phyloP scores from a whole-genome alignment of 2,113 vertebrate genomes.

The Megaceryle maxima region DNA sequence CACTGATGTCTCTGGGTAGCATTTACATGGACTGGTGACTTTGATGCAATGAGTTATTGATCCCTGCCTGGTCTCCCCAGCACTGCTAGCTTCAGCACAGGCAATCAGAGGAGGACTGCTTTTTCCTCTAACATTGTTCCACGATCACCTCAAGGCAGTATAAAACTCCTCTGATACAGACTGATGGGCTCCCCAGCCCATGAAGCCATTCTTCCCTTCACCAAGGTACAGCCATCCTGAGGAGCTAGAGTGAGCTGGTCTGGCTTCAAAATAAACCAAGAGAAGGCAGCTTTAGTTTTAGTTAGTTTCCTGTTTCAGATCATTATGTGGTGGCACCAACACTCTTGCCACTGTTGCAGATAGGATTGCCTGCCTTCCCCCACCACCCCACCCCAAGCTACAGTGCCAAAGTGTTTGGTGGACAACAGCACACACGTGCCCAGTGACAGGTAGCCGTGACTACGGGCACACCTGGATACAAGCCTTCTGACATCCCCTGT shows the following conservation, averaged over 20 bases:
- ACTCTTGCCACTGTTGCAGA: not conserved
- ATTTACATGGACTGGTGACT: not conserved
- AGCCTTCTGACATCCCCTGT: not conserved
- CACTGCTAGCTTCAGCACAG: not conserved
- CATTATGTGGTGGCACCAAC: not conserved
- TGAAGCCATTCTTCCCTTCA: not conserved
- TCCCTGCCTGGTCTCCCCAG: not conserved
- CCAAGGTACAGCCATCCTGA: not conserved
- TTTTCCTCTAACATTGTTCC: not conserved
- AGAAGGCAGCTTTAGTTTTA: not conserved
- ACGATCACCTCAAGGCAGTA: not conserved
- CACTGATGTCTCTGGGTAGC: not conserved
- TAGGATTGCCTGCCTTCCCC: not conserved
- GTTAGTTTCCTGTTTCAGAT: not conserved
- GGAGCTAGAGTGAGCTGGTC: not conserved
- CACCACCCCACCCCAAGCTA: not conserved
- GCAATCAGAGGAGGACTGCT: not conserved
- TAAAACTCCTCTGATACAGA: not conserved
- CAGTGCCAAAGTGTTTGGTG: not conserved
- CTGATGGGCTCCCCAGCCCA: not conserved
- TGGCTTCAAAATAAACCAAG: not conserved
- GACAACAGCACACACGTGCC: not conserved
- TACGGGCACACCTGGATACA: not conserved
- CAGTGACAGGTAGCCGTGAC: not conserved
- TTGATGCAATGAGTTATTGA: not conserved